Conservation (phyloP, 2,888 invertebrate species). For the Prostheceraeus crozeri region DNA sequence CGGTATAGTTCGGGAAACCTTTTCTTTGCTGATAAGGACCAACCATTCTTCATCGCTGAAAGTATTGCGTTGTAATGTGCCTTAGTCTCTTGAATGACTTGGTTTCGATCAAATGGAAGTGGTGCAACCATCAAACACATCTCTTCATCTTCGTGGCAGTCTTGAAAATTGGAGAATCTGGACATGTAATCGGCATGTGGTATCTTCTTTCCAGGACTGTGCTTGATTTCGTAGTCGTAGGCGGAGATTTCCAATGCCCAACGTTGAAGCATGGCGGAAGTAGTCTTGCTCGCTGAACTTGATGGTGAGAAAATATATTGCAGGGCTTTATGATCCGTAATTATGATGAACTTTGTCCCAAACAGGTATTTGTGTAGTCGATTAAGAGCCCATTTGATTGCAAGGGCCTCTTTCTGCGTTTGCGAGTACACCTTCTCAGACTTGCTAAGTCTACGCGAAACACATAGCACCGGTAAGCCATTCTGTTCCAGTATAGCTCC, state of each 20-base stretch:
- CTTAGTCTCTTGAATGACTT: constrained; percentile 13
- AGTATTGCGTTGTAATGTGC: constrained; percentile 6
- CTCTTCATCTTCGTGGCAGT: constrained; percentile 4
- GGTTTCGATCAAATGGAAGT: background rate
- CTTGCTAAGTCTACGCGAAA: background rate
- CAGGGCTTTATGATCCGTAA: constrained; percentile 11
- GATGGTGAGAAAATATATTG: background rate
- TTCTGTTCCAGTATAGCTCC: constrained; percentile 24
- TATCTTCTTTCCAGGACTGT: constrained; percentile 13
- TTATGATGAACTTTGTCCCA: constrained; percentile 3
- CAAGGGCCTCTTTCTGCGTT: constrained; percentile 22
- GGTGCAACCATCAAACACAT: constrained; percentile 6
- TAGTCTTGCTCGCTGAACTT: constrained; percentile 15
- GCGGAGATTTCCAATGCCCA: constrained; percentile 20
- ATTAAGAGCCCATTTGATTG: constrained; percentile 24
- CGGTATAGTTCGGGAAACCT: too few species aligned
- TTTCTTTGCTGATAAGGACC: constrained; percentile 21
- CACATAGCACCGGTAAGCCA: constrained; percentile 20
- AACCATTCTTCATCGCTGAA: constrained; percentile 10
- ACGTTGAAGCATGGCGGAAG: constrained; percentile 16
- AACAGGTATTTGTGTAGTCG: constrained; percentile 16
- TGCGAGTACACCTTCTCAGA: constrained; percentile 5
- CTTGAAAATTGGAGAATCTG: constrained; percentile 6
- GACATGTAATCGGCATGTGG: constrained; percentile 26
- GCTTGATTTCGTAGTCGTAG: constrained; percentile 18